These are phyloP conservation scores for Myocastor coypus DNA, from an alignment of 2,113 vertebrate genomes.

Conservation along the genomic window DNA sequence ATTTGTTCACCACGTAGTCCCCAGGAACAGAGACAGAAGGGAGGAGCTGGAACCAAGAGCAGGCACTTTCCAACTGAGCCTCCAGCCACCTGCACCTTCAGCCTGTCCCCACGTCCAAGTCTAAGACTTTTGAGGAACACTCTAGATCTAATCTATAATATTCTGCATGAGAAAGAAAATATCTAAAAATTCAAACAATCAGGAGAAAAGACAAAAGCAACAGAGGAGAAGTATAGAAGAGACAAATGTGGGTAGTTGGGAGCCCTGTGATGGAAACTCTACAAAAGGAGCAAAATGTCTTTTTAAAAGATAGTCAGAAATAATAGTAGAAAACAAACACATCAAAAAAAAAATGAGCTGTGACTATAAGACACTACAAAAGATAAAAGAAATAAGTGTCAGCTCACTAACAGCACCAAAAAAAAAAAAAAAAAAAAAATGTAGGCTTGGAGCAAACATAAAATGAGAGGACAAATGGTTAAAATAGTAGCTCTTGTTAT, in stretches of 20 bases:
- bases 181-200: background rate
- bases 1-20: background rate
- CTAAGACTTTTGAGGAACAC: background rate
- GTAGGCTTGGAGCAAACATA: background rate
- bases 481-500: background rate
- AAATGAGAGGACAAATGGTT: background rate
- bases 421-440: background rate
- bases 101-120: background rate
- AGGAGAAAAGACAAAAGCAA: background rate
- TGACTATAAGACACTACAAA: background rate
- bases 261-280: background rate
- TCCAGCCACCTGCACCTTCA: background rate
- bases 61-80: background rate
- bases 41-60: background rate
- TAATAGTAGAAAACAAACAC: background rate
- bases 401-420: background rate
- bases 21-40: background rate
- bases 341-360: background rate
- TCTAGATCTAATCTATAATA: background rate
- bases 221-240: background rate
- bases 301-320: background rate
- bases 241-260: background rate
- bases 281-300: background rate
- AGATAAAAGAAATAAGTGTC: background rate
- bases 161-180: background rate